Evolutionary conservation across 2,113 vertebrate genomes (phyloP), one percentile per base, ranked within the genome.

Genomic region (Poeciliopsis prolifica): DNA sequence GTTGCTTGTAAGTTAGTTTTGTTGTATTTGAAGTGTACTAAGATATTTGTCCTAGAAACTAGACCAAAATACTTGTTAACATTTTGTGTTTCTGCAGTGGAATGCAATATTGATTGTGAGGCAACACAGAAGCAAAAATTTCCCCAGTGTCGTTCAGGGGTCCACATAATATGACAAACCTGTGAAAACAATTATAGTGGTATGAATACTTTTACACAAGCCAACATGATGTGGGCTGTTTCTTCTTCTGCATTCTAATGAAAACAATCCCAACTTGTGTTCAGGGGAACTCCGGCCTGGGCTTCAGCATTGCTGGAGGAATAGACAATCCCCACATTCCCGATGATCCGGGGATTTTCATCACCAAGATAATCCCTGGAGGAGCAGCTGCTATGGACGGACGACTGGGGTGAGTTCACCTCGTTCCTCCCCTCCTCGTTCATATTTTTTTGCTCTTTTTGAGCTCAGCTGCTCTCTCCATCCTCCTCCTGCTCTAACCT

Each of bases 341-440:
- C 0, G 98, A 99, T 90, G 98, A 99, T 89, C 97, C 98, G 0
- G 98, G 98, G 75, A 99, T 99, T 90, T 99, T 99, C 93, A 99
- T 99, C 92, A 99, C 98, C 69, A 99, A 99, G 94, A 99, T 99
- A 81, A 99, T 99, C 78, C 98, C 98, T 0, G 97, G 98, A 73
- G 98, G 97, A 92, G 97, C 97, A 0, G 97, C 98, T 85, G 97
- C 98, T 84, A 99, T 99, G 98, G 98, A 99, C 7, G 98, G 98
- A 65, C 96, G 98, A 79, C 95, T 99, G 65, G 97, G 97, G 98
- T 99, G 88, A 95, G 96, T 86, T 74, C 7, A 10, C 62, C 13
- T 67, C 74, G 68, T 81, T 28, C 72, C 42, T 58, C 74, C 68
- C 85, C 77, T 69, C 1, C 0, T 76, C 30, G 1, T 33, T 69